Conservation (phyloP, 2,888 invertebrate species). For the Eupsilia transversa region DNA sequence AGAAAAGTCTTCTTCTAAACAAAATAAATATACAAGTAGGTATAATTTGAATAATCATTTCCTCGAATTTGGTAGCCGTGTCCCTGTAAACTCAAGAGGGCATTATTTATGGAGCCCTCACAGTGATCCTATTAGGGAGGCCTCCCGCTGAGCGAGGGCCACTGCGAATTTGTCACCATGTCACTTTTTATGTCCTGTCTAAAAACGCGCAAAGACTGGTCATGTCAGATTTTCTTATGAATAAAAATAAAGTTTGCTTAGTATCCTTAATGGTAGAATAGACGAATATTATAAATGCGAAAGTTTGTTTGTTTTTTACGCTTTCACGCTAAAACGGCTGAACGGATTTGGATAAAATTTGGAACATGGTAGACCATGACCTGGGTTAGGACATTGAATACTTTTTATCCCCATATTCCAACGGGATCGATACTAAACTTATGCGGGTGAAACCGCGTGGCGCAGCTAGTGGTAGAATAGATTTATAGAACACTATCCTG, state of each 20-base stretch:
- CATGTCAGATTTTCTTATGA: conserved; percentile 16
- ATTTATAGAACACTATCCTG: too few relatives aligned
- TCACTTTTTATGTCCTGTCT: conserved; percentile 38
- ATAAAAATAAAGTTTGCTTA: background rate
- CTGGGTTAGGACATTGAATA: too few relatives aligned
- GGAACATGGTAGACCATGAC: too few relatives aligned
- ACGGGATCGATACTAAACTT: too few relatives aligned
- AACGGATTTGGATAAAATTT: too few relatives aligned
- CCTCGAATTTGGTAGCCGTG: conserved; percentile 4
- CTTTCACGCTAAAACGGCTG: too few relatives aligned
- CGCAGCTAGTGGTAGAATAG: too few relatives aligned
- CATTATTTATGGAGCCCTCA: conserved; percentile 50
- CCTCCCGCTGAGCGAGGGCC: conserved; percentile 39
- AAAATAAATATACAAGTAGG: conserved; percentile 17
- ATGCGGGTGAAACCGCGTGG: too few relatives aligned
- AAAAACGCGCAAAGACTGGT: conserved; percentile 14
- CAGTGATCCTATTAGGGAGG: conserved; percentile 50
- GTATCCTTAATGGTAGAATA: background rate
- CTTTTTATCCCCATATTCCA: too few relatives aligned
- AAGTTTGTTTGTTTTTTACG: too few relatives aligned
- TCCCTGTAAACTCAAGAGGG: conserved; percentile 37
- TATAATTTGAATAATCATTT: conserved; percentile 25
- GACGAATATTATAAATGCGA: too few relatives aligned
- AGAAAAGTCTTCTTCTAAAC: conserved; percentile 1
- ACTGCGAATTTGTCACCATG: conserved; percentile 39